Evolutionary conservation across 2,888 invertebrate species (phyloP).

Genomic region (Baronia brevicornis): DNA sequence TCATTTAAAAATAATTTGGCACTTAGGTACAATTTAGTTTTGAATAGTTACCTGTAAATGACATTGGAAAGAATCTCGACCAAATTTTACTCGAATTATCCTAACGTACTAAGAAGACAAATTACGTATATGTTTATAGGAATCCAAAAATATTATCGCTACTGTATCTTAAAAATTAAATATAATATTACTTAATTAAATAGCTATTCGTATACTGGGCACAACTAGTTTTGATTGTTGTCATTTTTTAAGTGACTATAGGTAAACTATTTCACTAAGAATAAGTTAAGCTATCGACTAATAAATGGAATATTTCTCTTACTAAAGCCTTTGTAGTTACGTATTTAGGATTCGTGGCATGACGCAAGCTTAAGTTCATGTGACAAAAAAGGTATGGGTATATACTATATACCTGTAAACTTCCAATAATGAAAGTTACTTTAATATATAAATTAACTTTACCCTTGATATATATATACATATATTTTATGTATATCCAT

Average conservation of each 20-base stretch:
- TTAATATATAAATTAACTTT: constrained; percentile 6
- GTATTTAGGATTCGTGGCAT: constrained; percentile 56
- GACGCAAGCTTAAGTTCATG: constrained; percentile 26
- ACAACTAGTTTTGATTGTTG: constrained; percentile 75
- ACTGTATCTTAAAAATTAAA: constrained; percentile 73
- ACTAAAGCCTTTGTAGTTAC: constrained; percentile 71
- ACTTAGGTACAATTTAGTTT: constrained; percentile 45
- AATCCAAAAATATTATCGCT: constrained; percentile 75
- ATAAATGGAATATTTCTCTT: constrained; percentile 70
- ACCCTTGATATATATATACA: constrained; percentile 5
- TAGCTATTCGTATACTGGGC: constrained; percentile 76
- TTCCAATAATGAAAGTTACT: not conserved
- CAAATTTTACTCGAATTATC: constrained; percentile 37
- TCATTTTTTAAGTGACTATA: constrained; percentile 72
- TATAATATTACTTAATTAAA: constrained; percentile 62
- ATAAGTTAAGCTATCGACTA: constrained; percentile 73
- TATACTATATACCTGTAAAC: not conserved
- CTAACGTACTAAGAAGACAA: constrained; percentile 49
- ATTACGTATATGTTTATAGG: constrained; percentile 75
- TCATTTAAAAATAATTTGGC: constrained; percentile 69
- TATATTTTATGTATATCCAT: constrained; percentile 6
- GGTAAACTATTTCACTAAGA: constrained; percentile 69
- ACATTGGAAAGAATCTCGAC: constrained; percentile 57
- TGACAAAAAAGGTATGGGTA: constrained; percentile 1
- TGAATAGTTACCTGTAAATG: constrained; percentile 26